Percentiles rank a stretch among this genome's conserved stretches.
Evolutionary conservation across 53 echinoderm and acorn worm species (phyloP).

Genomic region (Echinometra lucunter): DNA sequence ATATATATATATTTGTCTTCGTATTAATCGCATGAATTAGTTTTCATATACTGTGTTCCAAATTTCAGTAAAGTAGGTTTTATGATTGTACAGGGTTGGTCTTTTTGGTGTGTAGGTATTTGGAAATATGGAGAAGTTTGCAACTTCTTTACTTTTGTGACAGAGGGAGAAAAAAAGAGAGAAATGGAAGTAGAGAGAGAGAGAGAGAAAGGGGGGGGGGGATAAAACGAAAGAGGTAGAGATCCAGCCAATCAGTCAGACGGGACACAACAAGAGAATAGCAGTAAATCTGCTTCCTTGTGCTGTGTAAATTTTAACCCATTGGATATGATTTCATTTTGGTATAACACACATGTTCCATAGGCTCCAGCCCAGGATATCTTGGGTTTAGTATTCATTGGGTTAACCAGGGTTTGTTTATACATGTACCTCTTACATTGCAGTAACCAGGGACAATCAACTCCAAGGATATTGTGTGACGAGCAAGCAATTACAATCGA

Average conservation of each 20-base stretch:
- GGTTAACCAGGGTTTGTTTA: background rate
- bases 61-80: background rate
- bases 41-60: background rate
- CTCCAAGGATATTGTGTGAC: background rate
- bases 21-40: conserved; percentile 3
- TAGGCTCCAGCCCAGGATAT: too few species aligned
- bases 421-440: background rate
- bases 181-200: background rate
- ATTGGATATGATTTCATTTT: too few species aligned
- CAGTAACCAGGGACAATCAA: conserved; percentile 36
- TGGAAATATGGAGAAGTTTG: background rate
- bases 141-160: background rate
- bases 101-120: background rate
- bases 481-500: background rate
- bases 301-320: too few species aligned
- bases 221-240: background rate
- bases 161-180: background rate
- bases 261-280: too few species aligned
- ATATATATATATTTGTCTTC: background rate
- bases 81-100: background rate
- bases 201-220: background rate
- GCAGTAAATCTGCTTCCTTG: too few species aligned
- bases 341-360: too few species aligned
- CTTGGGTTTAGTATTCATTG: too few species aligned
- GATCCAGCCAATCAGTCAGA: background rate